phyloP scores from a whole-genome alignment of 1,140 invertebrate genomes.

The Laupala kohalensis region DNA sequence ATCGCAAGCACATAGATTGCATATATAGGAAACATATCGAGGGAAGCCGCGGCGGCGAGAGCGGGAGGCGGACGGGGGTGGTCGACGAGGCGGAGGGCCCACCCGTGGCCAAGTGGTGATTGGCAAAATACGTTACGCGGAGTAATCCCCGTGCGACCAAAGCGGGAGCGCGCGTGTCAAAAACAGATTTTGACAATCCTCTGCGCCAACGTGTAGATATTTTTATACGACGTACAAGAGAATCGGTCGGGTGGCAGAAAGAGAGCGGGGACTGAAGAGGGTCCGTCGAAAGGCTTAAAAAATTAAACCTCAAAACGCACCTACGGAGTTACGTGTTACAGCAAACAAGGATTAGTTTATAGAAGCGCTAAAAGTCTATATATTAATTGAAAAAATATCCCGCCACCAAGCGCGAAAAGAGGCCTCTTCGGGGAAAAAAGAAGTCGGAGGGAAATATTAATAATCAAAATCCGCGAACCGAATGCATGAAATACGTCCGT shows the following conservation, averaged over 20 bases:
- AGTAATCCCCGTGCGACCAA: not conserved
- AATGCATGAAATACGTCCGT: not conserved
- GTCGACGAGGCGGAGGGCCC: no score
- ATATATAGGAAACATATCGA: not conserved
- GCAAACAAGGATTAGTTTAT: not conserved
- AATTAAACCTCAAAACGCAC: not conserved
- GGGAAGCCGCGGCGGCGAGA: no score
- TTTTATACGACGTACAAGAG: not conserved
- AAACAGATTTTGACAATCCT: not conserved
- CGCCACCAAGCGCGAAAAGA: not conserved
- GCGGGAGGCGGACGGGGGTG: not conserved
- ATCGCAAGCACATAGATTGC: conserved; percentile 6
- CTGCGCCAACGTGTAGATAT: not conserved
- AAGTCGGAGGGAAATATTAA: not conserved
- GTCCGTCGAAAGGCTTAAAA: not conserved
- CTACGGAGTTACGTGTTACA: not conserved
- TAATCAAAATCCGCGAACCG: not conserved
- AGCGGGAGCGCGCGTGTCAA: not conserved
- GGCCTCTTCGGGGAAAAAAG: not conserved
- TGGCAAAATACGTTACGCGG: not conserved
- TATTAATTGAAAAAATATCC: not conserved
- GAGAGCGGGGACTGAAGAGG: not conserved
- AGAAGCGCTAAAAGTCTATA: not conserved
- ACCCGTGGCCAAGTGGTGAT: not conserved
- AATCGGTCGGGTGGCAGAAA: not conserved